Evolutionary conservation across 2,113 vertebrate species (phyloP).

Genomic region (Vombatus ursinus): DNA sequence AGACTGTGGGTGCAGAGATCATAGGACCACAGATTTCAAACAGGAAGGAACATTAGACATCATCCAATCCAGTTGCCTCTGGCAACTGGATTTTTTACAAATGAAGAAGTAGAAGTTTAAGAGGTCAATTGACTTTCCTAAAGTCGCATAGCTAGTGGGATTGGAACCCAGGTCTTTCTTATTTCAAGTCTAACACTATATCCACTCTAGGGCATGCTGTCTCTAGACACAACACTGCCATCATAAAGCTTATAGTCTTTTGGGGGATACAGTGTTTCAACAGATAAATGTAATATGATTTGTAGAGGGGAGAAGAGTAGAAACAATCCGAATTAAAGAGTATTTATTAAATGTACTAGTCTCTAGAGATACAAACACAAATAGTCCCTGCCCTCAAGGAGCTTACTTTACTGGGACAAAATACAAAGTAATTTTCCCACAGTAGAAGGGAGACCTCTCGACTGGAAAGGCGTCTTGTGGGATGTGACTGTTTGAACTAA

Average conservation of each 20-base stretch:
- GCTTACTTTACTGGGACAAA: not conserved
- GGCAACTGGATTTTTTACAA: not conserved
- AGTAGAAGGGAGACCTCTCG: not conserved
- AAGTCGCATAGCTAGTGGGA: not conserved
- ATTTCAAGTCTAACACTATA: not conserved
- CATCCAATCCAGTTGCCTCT: not conserved
- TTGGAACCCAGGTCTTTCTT: not conserved
- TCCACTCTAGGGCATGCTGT: not conserved
- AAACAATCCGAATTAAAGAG: not conserved
- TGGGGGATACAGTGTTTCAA: not conserved
- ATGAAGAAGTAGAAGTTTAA: not conserved
- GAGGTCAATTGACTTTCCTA: conserved; percentile 2
- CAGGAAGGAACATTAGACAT: not conserved
- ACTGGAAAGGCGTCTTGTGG: not conserved
- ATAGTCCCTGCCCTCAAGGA: too few species aligned
- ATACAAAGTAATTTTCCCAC: not conserved
- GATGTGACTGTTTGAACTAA: not conserved
- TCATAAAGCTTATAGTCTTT: not conserved
- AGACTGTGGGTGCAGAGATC: not conserved
- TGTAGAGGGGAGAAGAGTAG: not conserved
- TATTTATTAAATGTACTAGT: not conserved
- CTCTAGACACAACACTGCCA: not conserved
- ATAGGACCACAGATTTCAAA: not conserved
- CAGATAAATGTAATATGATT: not conserved
- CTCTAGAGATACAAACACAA: not conserved